Percentiles rank a stretch among this genome's conserved stretches.
phyloP scores from a whole-genome alignment of 2,888 invertebrate species.

The Lepetodrilus schrolli region DNA sequence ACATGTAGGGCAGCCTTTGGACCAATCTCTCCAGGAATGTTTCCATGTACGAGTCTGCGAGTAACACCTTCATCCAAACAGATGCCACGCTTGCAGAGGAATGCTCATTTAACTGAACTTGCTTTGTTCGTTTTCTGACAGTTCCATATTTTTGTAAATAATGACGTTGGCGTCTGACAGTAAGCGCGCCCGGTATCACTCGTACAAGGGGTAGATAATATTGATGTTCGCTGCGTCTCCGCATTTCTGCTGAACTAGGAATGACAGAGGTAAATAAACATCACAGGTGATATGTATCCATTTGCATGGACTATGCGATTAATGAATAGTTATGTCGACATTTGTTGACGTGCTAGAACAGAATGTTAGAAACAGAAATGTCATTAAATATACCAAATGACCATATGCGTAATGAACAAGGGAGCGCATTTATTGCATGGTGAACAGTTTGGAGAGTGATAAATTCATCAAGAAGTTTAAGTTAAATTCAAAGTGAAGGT shows the following conservation, averaged over 20 bases:
- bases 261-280: neutral
- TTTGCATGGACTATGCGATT: no score
- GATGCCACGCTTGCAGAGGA: neutral
- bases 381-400: no score
- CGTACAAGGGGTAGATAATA: neutral
- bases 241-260: no score
- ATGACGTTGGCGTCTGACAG: neutral
- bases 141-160: conserved; percentile 6
- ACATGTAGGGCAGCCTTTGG: neutral
- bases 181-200: neutral
- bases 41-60: neutral
- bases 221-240: neutral
- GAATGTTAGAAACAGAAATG: no score
- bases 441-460: no score
- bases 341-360: no score
- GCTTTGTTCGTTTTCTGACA: conserved; percentile 4
- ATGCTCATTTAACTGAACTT: conserved; percentile 7
- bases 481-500: no score
- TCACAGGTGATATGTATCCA: neutral
- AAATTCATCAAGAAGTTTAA: no score
- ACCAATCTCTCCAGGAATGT: neutral
- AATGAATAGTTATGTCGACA: no score
- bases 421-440: no score
- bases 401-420: no score
- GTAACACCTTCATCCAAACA: neutral